Evolutionary conservation across 2,113 vertebrate species (phyloP), one percentile per base, ranked within the genome.

Genomic region (Rhinoptilus africanus): DNA sequence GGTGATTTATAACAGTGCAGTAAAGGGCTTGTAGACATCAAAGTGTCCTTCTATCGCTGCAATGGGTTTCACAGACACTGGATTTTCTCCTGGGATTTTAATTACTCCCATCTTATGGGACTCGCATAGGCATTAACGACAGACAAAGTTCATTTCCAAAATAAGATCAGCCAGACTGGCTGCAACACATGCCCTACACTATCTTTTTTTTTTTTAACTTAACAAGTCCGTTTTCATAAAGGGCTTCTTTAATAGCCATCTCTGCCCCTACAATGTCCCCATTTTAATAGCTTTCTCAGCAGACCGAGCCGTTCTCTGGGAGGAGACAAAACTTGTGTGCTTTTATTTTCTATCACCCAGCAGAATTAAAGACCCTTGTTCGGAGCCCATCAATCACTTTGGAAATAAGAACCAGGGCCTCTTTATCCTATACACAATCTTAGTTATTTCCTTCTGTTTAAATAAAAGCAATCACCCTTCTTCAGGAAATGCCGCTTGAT

Each of bases 101-200:
- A 50, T 50, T 35, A 3, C 14, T 45, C n/a, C 21, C 8, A 4
- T 11, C 76, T 86, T 21, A 28, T 6, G 9, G 47, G 32, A 22
- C 11, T 19, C 1, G 0, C 14, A 10, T 2, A 10, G 32, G 16
- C n/a, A 15, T 35, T 51, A 37, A 51, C 43, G 28, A 24, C 0
- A 14, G 41, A n/a, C 19, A 15, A 76, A 72, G 41, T 0, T 8
- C 7, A 2, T 41, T 54, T 21, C 13, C 10, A 7, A 32, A 8
- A 69, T 19, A 13, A 28, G 41, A n/a, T 59, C 7, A 53, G 59
- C 12, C 57, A 59, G 57, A 11, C 9, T 37, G 60, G 35, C 54
- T 67, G 59, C 24, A 60, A n/a, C 32, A 11, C 4, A 0, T 4
- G 16, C 23, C 47, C 28, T 26, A 5, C 5, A 1, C 3, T 39